A percentile compares a stretch with the other conserved stretches of the same genome.
These are phyloP conservation scores for Phrynocephalus guinanensis DNA, from an alignment of 2,797 vertebrate species.

Conservation along the genomic window DNA sequence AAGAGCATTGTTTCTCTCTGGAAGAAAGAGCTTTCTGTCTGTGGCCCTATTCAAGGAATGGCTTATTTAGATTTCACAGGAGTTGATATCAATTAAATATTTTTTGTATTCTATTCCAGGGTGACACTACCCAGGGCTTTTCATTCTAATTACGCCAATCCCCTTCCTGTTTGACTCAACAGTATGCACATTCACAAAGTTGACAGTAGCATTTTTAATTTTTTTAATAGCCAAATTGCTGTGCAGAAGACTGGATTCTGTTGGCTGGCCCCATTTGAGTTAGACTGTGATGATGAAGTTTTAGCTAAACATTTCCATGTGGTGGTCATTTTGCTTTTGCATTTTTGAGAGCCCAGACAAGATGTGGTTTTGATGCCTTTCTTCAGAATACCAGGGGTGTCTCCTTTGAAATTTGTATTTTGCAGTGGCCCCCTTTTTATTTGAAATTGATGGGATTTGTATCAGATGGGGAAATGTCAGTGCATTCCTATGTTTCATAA, in stretches of 20 bases:
- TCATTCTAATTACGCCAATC: slow-evolving; percentile 2
- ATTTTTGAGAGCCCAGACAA: slow-evolving; percentile 15
- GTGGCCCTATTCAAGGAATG: slow-evolving; percentile 3
- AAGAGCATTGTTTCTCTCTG: slow-evolving; percentile 11
- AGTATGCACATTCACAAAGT: slow-evolving; percentile 17
- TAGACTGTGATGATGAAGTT: slow-evolving; percentile 5
- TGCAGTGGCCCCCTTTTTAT: not conserved
- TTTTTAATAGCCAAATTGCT: too few species aligned
- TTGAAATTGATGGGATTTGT: not conserved
- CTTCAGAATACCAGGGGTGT: not conserved
- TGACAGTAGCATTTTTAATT: not conserved
- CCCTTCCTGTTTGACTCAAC: not conserved
- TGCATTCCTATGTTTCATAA: not conserved
- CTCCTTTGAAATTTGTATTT: not conserved
- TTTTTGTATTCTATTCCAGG: slow-evolving; percentile 5
- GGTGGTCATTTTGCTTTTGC: not conserved
- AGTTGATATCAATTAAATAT: slow-evolving; percentile 8
- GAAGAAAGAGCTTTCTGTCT: slow-evolving; percentile 10
- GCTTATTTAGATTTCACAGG: slow-evolving; percentile 13
- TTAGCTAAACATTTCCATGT: slow-evolving; percentile 4
- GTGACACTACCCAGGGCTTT: slow-evolving; percentile 18
- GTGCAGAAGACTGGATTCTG: too few species aligned
- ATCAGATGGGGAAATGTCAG: not conserved
- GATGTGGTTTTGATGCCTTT: not conserved
- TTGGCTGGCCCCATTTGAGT: not conserved